Percentiles rank a stretch among this genome's conserved stretches.
Conservation (phyloP, 2,113 vertebrate genomes). For the Poicephalus meyeri region DNA sequence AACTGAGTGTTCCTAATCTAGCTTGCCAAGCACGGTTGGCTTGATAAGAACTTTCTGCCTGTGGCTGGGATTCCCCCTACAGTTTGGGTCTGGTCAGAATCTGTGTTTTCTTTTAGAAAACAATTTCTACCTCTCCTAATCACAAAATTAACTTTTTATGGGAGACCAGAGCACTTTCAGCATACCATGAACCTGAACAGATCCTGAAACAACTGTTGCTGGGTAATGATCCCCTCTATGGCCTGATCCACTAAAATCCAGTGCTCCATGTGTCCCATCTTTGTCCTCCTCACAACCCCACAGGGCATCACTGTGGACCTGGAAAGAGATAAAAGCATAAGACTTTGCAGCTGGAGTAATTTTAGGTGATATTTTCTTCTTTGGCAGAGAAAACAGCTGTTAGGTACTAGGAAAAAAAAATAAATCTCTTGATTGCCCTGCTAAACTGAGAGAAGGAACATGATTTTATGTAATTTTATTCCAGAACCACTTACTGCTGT, state of each 20-base stretch:
- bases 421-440: neutral
- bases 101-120: neutral
- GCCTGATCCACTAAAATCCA: neutral
- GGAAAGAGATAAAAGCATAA: neutral
- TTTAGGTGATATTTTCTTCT: neutral
- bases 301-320: neutral
- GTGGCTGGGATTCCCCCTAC: neutral
- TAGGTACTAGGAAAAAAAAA: neutral
- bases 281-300: neutral
- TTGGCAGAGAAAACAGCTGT: neutral
- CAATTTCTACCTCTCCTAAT: neutral
- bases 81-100: neutral
- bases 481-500: rapidly evolving
- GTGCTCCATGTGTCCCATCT: neutral
- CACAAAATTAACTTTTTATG: neutral
- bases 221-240: neutral
- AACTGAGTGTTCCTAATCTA: neutral
- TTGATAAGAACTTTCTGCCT: neutral
- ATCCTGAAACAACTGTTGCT: neutral
- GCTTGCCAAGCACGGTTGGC: neutral
- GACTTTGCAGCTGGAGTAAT: neutral
- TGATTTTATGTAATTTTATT: neutral
- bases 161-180: neutral
- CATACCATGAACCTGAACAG: neutral
- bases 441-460: neutral